These are phyloP conservation scores for Clangula hyemalis DNA, from an alignment of 2,797 vertebrate species.

Conservation along the genomic window DNA sequence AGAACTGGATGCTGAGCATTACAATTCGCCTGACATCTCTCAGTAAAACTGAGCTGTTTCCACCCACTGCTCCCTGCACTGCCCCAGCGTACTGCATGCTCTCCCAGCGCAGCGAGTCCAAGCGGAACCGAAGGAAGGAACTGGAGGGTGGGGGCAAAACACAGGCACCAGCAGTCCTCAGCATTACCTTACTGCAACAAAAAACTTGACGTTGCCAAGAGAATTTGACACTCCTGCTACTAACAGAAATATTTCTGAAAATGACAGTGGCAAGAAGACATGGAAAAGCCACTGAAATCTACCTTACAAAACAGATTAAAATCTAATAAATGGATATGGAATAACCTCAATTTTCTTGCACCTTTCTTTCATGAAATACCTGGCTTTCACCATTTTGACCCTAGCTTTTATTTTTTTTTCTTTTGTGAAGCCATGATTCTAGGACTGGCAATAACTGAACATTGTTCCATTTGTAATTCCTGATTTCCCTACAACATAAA, in stretches of 20 bases:
- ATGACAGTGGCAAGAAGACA: not conserved
- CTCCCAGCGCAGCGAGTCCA: not conserved
- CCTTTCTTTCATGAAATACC: not conserved
- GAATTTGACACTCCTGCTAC: not conserved
- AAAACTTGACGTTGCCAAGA: not conserved
- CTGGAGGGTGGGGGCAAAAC: fast-evolving
- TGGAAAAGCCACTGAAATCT: not conserved
- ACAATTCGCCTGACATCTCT: not conserved
- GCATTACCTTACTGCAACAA: not conserved
- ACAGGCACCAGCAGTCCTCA: not conserved
- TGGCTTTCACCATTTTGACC: not conserved
- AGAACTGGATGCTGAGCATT: not conserved
- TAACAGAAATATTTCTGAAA: not conserved
- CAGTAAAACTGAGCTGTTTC: not conserved
- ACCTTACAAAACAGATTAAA: not conserved
- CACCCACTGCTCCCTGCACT: not conserved
- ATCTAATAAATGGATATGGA: not conserved
- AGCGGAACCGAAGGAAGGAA: not conserved
- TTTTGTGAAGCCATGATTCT: not conserved
- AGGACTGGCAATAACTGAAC: not conserved
- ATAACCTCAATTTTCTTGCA: not conserved
- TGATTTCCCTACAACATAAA: not conserved
- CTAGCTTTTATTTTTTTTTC: not conserved
- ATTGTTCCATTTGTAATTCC: not conserved
- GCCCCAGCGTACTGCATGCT: fast-evolving